These are phyloP conservation scores for Rhinatrema bivittatum DNA, from an alignment of 2,797 vertebrate genomes.

Conservation along the genomic window DNA sequence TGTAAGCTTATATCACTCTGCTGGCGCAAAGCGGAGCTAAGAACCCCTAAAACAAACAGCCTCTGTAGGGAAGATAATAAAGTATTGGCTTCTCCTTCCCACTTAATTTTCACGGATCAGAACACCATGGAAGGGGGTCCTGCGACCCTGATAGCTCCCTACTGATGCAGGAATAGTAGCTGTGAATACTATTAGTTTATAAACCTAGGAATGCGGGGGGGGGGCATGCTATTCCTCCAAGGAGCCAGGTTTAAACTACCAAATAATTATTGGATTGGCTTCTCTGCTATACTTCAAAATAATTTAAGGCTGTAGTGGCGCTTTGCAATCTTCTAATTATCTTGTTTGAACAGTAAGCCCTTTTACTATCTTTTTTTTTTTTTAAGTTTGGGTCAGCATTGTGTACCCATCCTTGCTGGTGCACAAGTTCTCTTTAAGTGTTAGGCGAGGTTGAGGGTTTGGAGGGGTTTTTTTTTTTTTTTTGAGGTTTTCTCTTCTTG, in stretches of 20 bases:
- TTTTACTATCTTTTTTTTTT: slow-evolving; percentile 8
- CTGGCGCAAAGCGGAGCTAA: slow-evolving; percentile 9
- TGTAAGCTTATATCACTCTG: no score
- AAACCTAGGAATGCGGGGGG: slow-evolving; percentile 11
- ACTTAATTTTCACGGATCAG: slow-evolving; percentile 35
- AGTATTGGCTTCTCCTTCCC: slow-evolving; percentile 27
- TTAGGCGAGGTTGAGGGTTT: no score
- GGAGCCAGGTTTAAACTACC: slow-evolving; percentile 20
- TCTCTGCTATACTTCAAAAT: slow-evolving; percentile 11
- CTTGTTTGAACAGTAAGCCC: neutral
- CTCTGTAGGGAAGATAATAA: slow-evolving; percentile 22
- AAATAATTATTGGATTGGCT: slow-evolving; percentile 16
- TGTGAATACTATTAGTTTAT: slow-evolving; percentile 11
- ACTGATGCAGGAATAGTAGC: neutral
- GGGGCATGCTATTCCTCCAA: slow-evolving; percentile 6
- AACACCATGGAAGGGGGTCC: neutral
- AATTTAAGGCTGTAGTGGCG: neutral
- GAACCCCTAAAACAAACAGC: slow-evolving; percentile 17
- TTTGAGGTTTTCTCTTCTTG: no score
- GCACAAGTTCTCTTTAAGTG: no score
- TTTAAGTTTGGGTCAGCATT: no score
- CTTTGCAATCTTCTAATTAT: neutral
- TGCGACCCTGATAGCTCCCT: slow-evolving; percentile 11
- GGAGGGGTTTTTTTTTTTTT: no score
- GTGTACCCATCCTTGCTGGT: no score